These are phyloP conservation scores for Hycleus cichorii DNA, from an alignment of 1,140 invertebrate species.

Conservation along the genomic window DNA sequence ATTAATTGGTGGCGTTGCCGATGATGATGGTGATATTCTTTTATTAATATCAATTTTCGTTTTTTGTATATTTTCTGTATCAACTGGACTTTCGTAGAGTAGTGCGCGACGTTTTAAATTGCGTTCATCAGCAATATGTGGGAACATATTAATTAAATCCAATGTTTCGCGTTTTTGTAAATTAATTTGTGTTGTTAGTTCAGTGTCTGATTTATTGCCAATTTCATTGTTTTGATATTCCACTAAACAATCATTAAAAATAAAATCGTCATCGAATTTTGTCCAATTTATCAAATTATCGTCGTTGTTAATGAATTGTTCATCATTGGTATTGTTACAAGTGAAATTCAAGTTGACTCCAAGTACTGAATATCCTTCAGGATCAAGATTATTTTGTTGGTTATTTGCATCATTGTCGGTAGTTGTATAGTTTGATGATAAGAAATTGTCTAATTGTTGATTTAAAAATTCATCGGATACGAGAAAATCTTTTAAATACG, in stretches of 20 bases:
- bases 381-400: background rate
- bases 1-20: slow-evolving; percentile 23
- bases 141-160: slow-evolving; percentile 35
- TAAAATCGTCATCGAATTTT: slow-evolving; percentile 4
- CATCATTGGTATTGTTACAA: slow-evolving; percentile 8
- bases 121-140: slow-evolving; percentile 37
- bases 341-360: slow-evolving; percentile 30
- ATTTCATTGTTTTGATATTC: background rate
- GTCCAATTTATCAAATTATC: background rate
- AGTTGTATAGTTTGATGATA: slow-evolving; percentile 11
- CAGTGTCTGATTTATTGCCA: background rate
- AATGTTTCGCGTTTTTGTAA: background rate
- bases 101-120: slow-evolving; percentile 34
- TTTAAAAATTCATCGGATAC: slow-evolving; percentile 3
- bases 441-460: slow-evolving; percentile 5
- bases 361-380: slow-evolving; percentile 23
- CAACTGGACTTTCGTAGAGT: slow-evolving; percentile 32
- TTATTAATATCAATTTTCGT: background rate
- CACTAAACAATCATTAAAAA: slow-evolving; percentile 15
- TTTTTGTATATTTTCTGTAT: slow-evolving; percentile 14
- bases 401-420: background rate
- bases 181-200: slow-evolving; percentile 16
- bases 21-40: slow-evolving; percentile 1
- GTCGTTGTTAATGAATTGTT: slow-evolving; percentile 5
- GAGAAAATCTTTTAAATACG: slow-evolving; percentile 21